phyloP scores from a whole-genome alignment of 1,140 invertebrate species.

The Drosophila bocqueti region DNA sequence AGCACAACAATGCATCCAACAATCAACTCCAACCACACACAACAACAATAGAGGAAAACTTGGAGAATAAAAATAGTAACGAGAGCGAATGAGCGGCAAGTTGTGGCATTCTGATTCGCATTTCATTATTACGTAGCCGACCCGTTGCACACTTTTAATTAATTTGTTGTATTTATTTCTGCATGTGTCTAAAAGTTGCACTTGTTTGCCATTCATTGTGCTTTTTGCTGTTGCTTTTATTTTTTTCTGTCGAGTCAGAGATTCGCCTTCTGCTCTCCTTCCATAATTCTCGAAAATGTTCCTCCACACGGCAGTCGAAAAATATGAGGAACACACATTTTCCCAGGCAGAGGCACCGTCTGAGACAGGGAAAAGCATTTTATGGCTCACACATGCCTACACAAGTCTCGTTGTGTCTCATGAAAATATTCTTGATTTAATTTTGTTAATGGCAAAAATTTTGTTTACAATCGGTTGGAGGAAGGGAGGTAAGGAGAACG shows the following conservation, averaged over 20 bases:
- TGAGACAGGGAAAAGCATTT: conserved; percentile 16
- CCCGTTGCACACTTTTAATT: conserved; percentile 73
- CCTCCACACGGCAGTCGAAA: conserved; percentile 9
- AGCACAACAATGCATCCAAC: conserved; percentile 22
- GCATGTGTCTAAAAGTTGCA: conserved; percentile 48
- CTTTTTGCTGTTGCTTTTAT: conserved; percentile 10
- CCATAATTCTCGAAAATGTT: conserved; percentile 30
- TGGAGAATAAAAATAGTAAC: conserved; percentile 1
- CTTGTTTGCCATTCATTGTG: conserved; percentile 22
- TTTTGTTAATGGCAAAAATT: conserved; percentile 69
- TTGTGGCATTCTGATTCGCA: conserved; percentile 42
- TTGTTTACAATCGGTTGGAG: conserved; percentile 59
- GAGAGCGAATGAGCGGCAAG: conserved; percentile 18
- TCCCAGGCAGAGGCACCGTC: not conserved
- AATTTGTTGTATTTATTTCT: conserved; percentile 72
- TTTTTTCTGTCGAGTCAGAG: conserved; percentile 27
- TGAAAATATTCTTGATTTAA: conserved; percentile 58
- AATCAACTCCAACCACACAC: too few relatives aligned
- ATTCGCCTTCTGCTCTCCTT: conserved; percentile 10
- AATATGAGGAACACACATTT: conserved; percentile 19
- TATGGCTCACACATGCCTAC: conserved; percentile 50
- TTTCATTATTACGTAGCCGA: conserved; percentile 69
- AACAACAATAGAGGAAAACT: conserved; percentile 8
- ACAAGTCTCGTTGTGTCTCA: conserved; percentile 12
- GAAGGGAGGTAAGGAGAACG: not conserved